These are phyloP conservation scores for Anableps anableps DNA, from an alignment of 2,797 vertebrate genomes.

Conservation along the genomic window DNA sequence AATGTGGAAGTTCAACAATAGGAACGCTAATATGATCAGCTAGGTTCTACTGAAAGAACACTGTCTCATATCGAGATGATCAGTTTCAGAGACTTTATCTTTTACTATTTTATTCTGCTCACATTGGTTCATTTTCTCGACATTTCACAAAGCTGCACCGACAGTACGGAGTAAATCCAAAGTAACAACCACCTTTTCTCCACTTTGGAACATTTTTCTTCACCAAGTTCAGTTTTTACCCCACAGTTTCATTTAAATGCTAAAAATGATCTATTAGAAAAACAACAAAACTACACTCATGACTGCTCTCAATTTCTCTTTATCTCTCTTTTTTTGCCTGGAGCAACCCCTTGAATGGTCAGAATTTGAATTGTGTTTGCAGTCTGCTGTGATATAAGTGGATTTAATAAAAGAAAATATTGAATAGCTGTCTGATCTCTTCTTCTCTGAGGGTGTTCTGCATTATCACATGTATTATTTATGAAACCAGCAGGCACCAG, in stretches of 20 bases:
- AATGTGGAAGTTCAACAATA: not conserved
- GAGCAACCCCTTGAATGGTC: slow-evolving; percentile 33
- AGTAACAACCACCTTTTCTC: slow-evolving; percentile 37
- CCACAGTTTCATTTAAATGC: slow-evolving; percentile 52
- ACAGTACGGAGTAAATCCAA: not conserved
- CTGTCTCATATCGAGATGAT: not conserved
- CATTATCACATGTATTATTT: slow-evolving; percentile 5
- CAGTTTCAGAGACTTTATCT: not conserved
- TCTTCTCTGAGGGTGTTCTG: slow-evolving; percentile 12
- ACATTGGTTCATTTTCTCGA: not conserved
- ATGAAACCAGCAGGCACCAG: slow-evolving; percentile 3
- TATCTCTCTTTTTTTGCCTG: slow-evolving; percentile 14
- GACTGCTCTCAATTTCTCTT: slow-evolving; percentile 18
- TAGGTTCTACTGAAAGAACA: too few relatives aligned
- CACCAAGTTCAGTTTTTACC: slow-evolving; percentile 18
- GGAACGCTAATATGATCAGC: not conserved
- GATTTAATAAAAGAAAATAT: slow-evolving; percentile 26
- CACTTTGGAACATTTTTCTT: slow-evolving; percentile 52
- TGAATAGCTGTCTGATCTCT: slow-evolving; percentile 22
- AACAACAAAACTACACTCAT: slow-evolving; percentile 44
- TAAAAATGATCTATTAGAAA: slow-evolving; percentile 29
- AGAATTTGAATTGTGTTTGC: slow-evolving; percentile 34
- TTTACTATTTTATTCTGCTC: not conserved
- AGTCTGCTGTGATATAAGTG: slow-evolving; percentile 31
- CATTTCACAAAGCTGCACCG: not conserved